These are phyloP conservation scores for Mus spicilegus DNA, from an alignment of 2,113 vertebrate genomes.

Conservation along the genomic window DNA sequence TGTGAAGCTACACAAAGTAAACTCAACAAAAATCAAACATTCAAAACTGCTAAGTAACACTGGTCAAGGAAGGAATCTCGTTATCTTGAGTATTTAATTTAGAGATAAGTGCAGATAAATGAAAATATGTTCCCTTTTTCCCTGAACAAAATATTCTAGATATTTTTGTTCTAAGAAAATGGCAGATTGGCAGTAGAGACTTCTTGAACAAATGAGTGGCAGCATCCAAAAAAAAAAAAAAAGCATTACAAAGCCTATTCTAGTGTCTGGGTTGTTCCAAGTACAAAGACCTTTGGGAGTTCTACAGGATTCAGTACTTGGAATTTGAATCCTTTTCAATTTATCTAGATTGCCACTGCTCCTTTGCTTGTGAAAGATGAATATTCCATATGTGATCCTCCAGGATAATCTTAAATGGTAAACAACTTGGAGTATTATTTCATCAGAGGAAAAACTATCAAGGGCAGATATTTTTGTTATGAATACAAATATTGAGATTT, in stretches of 20 bases:
- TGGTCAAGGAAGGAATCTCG: neutral
- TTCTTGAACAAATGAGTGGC: neutral
- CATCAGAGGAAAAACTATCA: neutral
- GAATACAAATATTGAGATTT: neutral
- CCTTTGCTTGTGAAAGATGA: neutral
- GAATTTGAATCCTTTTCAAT: neutral
- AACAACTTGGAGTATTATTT: conserved; percentile 7
- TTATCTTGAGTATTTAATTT: neutral
- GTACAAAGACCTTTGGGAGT: neutral
- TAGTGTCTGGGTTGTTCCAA: neutral
- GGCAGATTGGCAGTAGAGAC: neutral
- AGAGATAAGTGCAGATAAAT: neutral
- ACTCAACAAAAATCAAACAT: neutral
- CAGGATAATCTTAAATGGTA: neutral
- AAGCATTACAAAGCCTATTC: neutral
- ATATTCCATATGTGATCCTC: neutral
- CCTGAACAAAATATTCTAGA: neutral
- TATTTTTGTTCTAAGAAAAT: neutral
- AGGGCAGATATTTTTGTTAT: neutral
- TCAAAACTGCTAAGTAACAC: neutral
- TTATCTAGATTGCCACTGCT: neutral
- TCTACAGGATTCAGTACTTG: neutral
- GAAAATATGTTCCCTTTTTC: neutral
- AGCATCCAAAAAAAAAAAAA: neutral
- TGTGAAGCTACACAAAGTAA: neutral